Conservation (phyloP, 2,113 vertebrate genomes). For the Sinocyclocheilus rhinocerous region DNA sequence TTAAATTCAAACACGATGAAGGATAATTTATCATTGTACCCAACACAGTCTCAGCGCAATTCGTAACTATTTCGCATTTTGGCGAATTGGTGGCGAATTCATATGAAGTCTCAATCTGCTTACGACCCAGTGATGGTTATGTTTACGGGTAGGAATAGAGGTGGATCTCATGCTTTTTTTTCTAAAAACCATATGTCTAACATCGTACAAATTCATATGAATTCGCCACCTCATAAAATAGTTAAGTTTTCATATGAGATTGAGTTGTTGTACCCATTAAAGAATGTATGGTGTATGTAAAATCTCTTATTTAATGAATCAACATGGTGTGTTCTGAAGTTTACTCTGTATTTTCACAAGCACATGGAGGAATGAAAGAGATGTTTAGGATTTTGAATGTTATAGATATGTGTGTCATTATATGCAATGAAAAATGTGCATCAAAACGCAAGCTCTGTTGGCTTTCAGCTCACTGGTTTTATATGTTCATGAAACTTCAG, state of each 20-base stretch:
- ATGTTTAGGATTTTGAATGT: not conserved
- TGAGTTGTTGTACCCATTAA: not conserved
- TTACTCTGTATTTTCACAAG: not conserved
- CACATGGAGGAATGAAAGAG: not conserved
- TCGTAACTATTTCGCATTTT: not conserved
- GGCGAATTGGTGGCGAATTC: not conserved
- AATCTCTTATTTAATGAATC: not conserved
- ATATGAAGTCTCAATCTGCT: not conserved
- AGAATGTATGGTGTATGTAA: not conserved
- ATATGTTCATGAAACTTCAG: not conserved
- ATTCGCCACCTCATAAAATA: too few species aligned
- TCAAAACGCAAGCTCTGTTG: not conserved
- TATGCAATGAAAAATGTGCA: not conserved
- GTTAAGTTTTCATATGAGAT: not conserved
- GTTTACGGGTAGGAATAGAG: not conserved
- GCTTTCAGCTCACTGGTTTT: not conserved
- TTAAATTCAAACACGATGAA: constrained; percentile 37
- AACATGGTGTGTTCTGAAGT: not conserved
- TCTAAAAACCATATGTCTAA: not conserved
- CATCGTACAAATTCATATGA: not conserved
- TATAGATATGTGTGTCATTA: not conserved
- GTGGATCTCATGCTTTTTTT: not conserved
- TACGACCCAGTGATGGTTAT: not conserved
- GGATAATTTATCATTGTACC: not conserved
- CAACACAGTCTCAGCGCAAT: not conserved